Base-by-base conservation (phyloP, 2,888 invertebrate species). In the Tricholauxania praeusta region DNA sequence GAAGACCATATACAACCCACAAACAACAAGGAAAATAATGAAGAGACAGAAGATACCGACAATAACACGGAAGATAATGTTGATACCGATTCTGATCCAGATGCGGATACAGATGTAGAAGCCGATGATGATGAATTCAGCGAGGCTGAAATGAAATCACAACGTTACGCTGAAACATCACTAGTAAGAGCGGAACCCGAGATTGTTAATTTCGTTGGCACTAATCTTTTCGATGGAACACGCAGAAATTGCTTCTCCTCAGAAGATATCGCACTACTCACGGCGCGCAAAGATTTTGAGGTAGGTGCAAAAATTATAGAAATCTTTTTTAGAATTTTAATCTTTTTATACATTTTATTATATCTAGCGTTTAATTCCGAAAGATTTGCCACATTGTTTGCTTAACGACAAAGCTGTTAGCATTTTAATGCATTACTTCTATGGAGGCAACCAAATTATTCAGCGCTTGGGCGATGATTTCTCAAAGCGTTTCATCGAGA, bases 221-320 rank as follows among this genome's bases (percentile, higher is more conserved):
- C 86, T 48, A 87, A 86, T 80, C 80, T 87, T 3, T 85, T 87
- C 76, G 79, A 79, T 3, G 78, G 75, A 12, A 79, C 76, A 19
- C 77, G 74, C 0, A 85, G 84, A 70, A 83, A 79, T 63, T 87
- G 87, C 71, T 87, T 87, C 49, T 82, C 85, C 3, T 59, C 74
- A 0, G 86, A 86, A 62, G 87, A 87, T 47, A 78, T 86, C 52
- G 84, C 84, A 0, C 65, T 86, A 3, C 73, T 87, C 48, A 76
- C 82, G 12, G 81, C 84, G 6, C 83, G 87, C n/a, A 79, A 75
- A 63, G 84, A 87, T 66, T 87, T 87, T 74, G 87, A 87, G 76
- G 80, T 83, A 77, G 77, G 77, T 17, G 51, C 4, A 22, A 8
- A 51, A 48, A 8, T 12, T 1, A 5, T 3, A 63, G n/a, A n/a